Evolutionary conservation across 2,888 invertebrate species (phyloP).

Genomic region (Chymomyza amoena): DNA sequence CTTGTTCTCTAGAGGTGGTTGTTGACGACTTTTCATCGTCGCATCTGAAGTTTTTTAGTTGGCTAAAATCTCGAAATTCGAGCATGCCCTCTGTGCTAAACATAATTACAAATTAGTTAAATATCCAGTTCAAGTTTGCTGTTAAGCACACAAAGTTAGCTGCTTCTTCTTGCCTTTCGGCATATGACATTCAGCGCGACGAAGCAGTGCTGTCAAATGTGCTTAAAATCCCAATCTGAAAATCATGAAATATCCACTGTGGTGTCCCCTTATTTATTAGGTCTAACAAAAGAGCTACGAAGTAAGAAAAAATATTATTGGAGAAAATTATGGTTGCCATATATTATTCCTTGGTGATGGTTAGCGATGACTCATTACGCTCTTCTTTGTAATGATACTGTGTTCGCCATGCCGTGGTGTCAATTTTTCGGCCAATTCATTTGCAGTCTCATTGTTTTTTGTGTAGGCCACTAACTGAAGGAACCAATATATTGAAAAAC

Average conservation of each 20-base stretch:
- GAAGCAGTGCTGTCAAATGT: not conserved
- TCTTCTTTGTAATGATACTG: slow-evolving; percentile 47
- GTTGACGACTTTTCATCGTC: slow-evolving; percentile 83
- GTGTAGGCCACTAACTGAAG: slow-evolving; percentile 43
- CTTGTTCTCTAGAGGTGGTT: slow-evolving; percentile 82
- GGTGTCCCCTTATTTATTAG: not conserved
- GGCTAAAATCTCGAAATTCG: slow-evolving; percentile 71
- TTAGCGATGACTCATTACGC: slow-evolving; percentile 49
- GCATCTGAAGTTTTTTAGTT: slow-evolving; percentile 78
- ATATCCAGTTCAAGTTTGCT: not conserved
- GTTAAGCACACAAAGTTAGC: not conserved
- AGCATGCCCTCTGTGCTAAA: slow-evolving; percentile 42
- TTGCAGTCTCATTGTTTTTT: slow-evolving; percentile 2
- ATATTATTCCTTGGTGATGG: not conserved
- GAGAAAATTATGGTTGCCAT: not conserved
- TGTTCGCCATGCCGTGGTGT: slow-evolving; percentile 22
- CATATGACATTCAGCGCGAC: not conserved
- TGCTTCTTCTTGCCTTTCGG: not conserved
- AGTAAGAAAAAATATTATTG: too few species aligned
- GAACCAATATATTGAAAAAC: slow-evolving; percentile 52
- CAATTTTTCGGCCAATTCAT: slow-evolving; percentile 20
- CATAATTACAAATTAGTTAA: not conserved
- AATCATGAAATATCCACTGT: not conserved
- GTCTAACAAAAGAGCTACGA: not conserved
- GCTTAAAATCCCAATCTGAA: not conserved